These are phyloP conservation scores for Anomalospiza imberbis DNA, from an alignment of 2,797 vertebrate species.

Conservation along the genomic window DNA sequence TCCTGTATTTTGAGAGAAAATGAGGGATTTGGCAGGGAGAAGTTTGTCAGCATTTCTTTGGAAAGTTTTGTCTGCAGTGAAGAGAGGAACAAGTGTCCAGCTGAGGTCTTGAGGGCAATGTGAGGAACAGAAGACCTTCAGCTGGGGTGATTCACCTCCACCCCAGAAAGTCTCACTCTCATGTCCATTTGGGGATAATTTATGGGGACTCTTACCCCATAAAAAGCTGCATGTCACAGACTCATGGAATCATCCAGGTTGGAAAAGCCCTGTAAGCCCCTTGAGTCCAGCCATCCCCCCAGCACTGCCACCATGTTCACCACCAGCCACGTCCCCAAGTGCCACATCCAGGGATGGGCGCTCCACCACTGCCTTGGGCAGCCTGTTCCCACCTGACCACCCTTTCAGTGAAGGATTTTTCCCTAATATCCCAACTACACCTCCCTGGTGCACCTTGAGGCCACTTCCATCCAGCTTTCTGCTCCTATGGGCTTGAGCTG, in stretches of 20 bases:
- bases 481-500: background rate
- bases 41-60: background rate
- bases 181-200: background rate
- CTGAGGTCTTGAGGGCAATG: background rate
- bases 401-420: background rate
- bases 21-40: background rate
- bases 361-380: background rate
- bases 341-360: background rate
- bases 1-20: background rate
- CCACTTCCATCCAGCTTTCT: background rate
- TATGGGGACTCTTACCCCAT: background rate
- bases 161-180: background rate
- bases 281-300: background rate
- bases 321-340: rapidly evolving
- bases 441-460: background rate
- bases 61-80: background rate
- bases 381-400: background rate
- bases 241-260: background rate
- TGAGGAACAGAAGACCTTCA: background rate
- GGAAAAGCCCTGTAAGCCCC: background rate
- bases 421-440: background rate
- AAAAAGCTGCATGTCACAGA: background rate
- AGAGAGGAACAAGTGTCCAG: background rate
- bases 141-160: background rate
- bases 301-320: background rate